These are phyloP conservation scores for Pagetopsis macropterus DNA, from an alignment of 2,797 vertebrate species.

Conservation along the genomic window DNA sequence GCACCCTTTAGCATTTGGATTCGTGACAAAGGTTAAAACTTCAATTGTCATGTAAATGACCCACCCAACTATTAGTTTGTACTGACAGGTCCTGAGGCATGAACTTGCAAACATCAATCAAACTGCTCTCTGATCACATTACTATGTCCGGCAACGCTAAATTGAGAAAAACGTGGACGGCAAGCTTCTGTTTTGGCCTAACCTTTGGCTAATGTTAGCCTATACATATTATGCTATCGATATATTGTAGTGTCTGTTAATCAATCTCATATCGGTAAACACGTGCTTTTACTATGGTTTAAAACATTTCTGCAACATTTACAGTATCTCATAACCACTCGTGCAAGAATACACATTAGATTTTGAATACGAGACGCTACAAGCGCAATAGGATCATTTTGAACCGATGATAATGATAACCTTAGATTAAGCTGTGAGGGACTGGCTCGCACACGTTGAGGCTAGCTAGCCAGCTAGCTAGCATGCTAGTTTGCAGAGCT, in stretches of 20 bases:
- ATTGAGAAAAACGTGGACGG: constrained; percentile 38
- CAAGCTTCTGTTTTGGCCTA: constrained; percentile 22
- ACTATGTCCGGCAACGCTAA: constrained; percentile 14
- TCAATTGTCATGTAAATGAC: not conserved
- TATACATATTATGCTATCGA: not conserved
- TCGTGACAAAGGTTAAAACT: constrained; percentile 24
- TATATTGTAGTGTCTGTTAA: constrained; percentile 26
- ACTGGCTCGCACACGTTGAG: constrained; percentile 69
- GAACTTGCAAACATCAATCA: constrained; percentile 7
- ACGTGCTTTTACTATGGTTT: constrained; percentile 66
- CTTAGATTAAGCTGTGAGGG: constrained; percentile 55
- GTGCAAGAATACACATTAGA: too few species aligned
- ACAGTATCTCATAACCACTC: not conserved
- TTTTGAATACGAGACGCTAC: not conserved
- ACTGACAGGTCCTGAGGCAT: not conserved
- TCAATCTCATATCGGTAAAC: constrained; percentile 51
- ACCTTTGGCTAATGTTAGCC: constrained; percentile 9
- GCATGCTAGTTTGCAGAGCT: constrained; percentile 64
- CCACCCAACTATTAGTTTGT: constrained; percentile 4
- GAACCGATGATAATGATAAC: not conserved
- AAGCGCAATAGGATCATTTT: not conserved
- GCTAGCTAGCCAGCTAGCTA: constrained; percentile 56
- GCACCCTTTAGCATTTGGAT: constrained; percentile 46
- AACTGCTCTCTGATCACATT: constrained; percentile 7
- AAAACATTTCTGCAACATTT: constrained; percentile 12